Evolutionary conservation across 2,888 invertebrate species (phyloP), one percentile per base, ranked within the genome.

Genomic region (Chrysodeixis includens): DNA sequence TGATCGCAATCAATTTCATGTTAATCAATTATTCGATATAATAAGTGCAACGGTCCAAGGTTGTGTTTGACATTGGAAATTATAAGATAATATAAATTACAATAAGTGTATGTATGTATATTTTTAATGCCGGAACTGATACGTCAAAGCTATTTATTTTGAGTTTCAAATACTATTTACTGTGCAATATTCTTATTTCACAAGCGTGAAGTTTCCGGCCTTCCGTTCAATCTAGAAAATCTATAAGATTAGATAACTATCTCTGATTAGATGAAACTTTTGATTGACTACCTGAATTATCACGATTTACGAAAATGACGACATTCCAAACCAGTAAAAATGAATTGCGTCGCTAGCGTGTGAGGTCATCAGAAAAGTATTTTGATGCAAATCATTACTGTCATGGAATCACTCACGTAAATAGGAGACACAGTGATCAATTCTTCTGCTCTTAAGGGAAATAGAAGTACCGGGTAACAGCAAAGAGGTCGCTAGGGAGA

Each of bases 21-120:
- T 53, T 71, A 60, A 67, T 76, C 59, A 62, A 49, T 8, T 22
- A 26, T 26, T n/a, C n/a, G n/a, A n/a, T 26, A 26, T 26, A 56
- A 20, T 14, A 67, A 62, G n/a, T 76, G 68, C 72, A 76, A 51
- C 26, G 54, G 49, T 16, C 44, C 62, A 76, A 68, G 67, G 64
- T 54, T 60, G 40, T 55, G 51, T 26, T 16, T 55, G 26, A 56
- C 18, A 22, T 16, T 59, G 65, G 32, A 40, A 14, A 49, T 61
- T 22, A 18, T 51, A 20, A 51, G 26, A 26, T 26, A 26, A 26
- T 26, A n/a, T n/a, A 6, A 6, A 35, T n/a, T 26, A 44, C 12
- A 8, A 35, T 35, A 12, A 0, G 2, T 2, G 1, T 12, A 1
- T 12, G 35, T 35, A 12, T 10, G 10, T 12, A 12, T 2, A 12